These are phyloP conservation scores for Aphelocoma coerulescens DNA, from an alignment of 2,113 vertebrate genomes.

Conservation along the genomic window DNA sequence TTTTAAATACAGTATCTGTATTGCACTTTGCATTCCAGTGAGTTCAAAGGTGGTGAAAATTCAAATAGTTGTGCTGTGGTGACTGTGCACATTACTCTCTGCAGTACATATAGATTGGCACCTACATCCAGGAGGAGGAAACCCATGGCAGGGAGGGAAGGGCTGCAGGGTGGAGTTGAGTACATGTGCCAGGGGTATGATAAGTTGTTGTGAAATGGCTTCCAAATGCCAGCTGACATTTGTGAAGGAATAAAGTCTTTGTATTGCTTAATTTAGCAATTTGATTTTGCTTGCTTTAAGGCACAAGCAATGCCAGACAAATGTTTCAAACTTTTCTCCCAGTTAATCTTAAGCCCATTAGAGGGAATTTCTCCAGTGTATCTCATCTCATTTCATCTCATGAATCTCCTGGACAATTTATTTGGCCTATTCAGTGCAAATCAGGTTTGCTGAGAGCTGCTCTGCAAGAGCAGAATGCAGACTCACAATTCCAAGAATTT, in stretches of 20 bases:
- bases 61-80: neutral
- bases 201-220: neutral
- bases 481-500: neutral
- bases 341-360: neutral
- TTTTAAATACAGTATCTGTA: neutral
- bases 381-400: neutral
- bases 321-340: neutral
- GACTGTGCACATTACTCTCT: neutral
- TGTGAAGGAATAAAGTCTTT: neutral
- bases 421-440: neutral
- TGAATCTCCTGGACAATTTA: neutral
- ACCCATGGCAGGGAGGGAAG: neutral
- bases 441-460: neutral
- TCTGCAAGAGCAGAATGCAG: neutral
- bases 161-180: neutral
- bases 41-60: neutral
- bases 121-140: neutral
- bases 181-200: neutral
- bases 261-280: neutral
- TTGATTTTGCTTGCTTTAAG: neutral
- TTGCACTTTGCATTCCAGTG: neutral
- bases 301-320: neutral
- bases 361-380: neutral
- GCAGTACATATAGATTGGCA: neutral
- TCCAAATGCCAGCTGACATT: neutral